Base-by-base conservation (phyloP, 1,140 invertebrate species). In the Drosophila erecta region DNA sequence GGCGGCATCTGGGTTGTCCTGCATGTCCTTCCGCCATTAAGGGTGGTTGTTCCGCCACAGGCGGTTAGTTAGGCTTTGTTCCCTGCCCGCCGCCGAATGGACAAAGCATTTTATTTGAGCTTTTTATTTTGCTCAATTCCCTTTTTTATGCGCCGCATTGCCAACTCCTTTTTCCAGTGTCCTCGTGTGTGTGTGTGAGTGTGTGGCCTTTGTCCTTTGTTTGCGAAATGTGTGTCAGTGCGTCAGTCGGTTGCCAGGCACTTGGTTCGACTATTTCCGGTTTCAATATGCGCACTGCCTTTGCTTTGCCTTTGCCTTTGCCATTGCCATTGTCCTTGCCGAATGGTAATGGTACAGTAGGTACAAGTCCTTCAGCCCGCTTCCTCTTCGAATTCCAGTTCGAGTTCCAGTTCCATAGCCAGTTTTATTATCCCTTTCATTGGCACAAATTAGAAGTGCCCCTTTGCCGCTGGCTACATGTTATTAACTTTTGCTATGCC, bases 101-200 rank as follows among this genome's bases (percentile, higher is more conserved):
- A 87, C 84, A 89, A 89, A 87, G 84, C 84, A 84, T 87, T 87
- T 84, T 80, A 79, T 89, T 87, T 84, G 76, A 87, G 83, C 83
- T 89, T 87, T 87, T 87, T 87, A 89, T 89, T 89, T 66, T 62
- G 65, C 60, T 78, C 69, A 79, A 85, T 84, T 85, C 64, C 50
- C 58, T 80, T 74, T 73, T 51, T 67, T 59, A 66, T 72, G 61
- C 44, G 47, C 30, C 49, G 60, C 61, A 60, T 62, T 51, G 51
- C 50, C 77, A 49, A 50, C 38, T 67, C 20, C 64, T 59, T 70
- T 73, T 50, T 53, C 46, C 56, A 60, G 64, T 74, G 75, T 67
- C 46, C 62, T 50, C 71, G 51, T 60, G 33, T 61, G 54, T 72
- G 49, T 66, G 66, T 58, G 55, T 41, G 41, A 15, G 40, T 60